A percentile compares a stretch with the other conserved stretches of the same genome.
These are phyloP conservation scores for Myxocyprinus asiaticus DNA, from an alignment of 2,113 vertebrate species.

Conservation along the genomic window DNA sequence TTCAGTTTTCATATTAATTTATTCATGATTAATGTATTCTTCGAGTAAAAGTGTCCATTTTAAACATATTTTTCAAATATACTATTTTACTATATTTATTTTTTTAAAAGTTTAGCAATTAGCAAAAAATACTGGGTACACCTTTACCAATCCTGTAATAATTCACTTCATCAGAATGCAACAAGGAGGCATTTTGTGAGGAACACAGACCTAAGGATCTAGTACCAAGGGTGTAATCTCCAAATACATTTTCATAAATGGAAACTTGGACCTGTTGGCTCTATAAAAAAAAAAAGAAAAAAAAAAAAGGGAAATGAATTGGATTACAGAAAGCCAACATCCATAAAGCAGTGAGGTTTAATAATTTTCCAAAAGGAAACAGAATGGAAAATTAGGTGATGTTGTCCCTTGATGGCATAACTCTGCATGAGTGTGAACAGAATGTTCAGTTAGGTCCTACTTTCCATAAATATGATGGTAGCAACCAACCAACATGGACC, in stretches of 20 bases:
- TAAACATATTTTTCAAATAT: too few species aligned
- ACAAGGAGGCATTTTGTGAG: slow-evolving; percentile 18
- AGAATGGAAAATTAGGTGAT: slow-evolving; percentile 34
- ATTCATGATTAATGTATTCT: too few species aligned
- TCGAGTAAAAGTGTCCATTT: too few species aligned
- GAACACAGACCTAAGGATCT: not conserved
- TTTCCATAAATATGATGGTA: slow-evolving; percentile 24
- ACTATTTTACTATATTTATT: too few species aligned
- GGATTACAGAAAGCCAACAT: slow-evolving; percentile 44
- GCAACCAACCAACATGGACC: slow-evolving; percentile 36
- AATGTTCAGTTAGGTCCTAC: slow-evolving; percentile 1
- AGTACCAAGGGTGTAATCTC: slow-evolving; percentile 6
- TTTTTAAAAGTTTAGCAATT: too few species aligned
- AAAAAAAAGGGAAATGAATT: slow-evolving; percentile 2
- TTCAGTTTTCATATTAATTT: too few species aligned
- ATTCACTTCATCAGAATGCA: slow-evolving; percentile 1
- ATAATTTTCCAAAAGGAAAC: slow-evolving; percentile 12
- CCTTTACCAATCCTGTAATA: slow-evolving; percentile 12
- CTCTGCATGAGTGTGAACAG: slow-evolving; percentile 16
- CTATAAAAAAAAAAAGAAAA: slow-evolving; percentile 9
- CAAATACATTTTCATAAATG: slow-evolving; percentile 29
- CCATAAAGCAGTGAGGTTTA: slow-evolving; percentile 31
- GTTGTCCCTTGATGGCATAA: not conserved
- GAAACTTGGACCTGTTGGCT: slow-evolving; percentile 38
- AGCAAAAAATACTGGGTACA: too few species aligned